These are phyloP conservation scores for Hylomyscus alleni DNA, from an alignment of 2,797 vertebrate species.

Conservation along the genomic window DNA sequence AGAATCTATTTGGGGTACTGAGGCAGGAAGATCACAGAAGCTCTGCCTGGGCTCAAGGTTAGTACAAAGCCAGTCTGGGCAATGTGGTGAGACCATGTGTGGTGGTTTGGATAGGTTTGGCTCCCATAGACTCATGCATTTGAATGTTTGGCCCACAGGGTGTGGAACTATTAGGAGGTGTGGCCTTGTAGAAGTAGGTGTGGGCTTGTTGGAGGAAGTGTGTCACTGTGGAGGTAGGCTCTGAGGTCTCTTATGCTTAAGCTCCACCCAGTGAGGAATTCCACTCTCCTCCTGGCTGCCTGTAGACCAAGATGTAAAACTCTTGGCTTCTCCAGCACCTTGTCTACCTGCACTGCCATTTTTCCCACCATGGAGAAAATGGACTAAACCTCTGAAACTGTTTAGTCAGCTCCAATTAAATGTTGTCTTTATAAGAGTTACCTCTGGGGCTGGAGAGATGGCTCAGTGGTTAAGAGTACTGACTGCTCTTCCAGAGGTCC, in stretches of 20 bases:
- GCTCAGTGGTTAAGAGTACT: too few relatives aligned
- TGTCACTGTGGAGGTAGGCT: not conserved
- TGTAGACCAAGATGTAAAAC: not conserved
- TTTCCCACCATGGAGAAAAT: not conserved
- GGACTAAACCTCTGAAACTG: not conserved
- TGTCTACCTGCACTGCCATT: not conserved
- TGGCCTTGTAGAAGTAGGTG: not conserved
- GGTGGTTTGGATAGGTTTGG: not conserved
- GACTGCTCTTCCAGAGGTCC: too few relatives aligned
- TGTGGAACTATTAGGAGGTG: not conserved
- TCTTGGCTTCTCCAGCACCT: not conserved
- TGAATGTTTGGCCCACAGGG: not conserved
- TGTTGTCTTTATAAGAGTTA: not conserved
- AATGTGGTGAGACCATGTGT: not conserved
- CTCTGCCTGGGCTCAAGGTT: not conserved
- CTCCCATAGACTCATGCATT: not conserved
- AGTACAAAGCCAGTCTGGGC: not conserved
- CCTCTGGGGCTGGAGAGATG: not conserved
- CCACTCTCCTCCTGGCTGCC: not conserved
- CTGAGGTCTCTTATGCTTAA: not conserved
- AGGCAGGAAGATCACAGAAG: not conserved
- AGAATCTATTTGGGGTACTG: not conserved
- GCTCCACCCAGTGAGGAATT: not conserved
- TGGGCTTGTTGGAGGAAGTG: not conserved
- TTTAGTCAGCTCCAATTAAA: not conserved